Percentiles rank a stretch among this genome's conserved stretches.
These are phyloP conservation scores for Eilema griseolum DNA, from an alignment of 2,888 invertebrate species.

Conservation along the genomic window DNA sequence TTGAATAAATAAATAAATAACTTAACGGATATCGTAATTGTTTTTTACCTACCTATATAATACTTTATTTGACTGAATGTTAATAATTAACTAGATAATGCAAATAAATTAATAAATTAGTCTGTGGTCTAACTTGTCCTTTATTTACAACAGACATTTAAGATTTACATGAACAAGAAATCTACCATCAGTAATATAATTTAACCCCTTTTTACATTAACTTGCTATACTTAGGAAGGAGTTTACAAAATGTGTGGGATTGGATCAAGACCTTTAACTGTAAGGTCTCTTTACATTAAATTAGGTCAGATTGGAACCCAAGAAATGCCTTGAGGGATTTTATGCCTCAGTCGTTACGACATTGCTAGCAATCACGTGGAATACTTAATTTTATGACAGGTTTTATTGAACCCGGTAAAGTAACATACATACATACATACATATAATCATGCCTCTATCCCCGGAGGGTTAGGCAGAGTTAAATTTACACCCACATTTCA, in stretches of 20 bases:
- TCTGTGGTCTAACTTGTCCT: too few species aligned
- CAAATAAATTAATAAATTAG: too few species aligned
- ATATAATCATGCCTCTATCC: too few species aligned
- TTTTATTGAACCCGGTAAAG: background rate
- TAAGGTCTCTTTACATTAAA: slow-evolving; percentile 34
- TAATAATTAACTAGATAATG: too few species aligned
- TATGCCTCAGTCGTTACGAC: slow-evolving; percentile 25
- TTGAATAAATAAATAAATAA: too few species aligned
- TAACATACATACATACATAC: too few species aligned
- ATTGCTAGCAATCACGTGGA: slow-evolving; percentile 19
- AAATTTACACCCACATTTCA: too few species aligned
- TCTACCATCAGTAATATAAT: background rate
- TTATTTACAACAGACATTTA: too few species aligned
- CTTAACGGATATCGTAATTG: too few species aligned
- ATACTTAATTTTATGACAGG: slow-evolving; percentile 10
- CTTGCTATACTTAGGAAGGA: slow-evolving; percentile 23
- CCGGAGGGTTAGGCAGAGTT: too few species aligned
- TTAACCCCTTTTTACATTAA: slow-evolving; percentile 10
- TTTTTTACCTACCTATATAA: too few species aligned
- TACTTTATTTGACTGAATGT: too few species aligned
- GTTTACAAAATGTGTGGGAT: slow-evolving; percentile 29
- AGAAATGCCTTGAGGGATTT: slow-evolving; percentile 33
- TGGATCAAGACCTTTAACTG: slow-evolving; percentile 26
- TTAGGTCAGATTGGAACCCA: slow-evolving; percentile 33
- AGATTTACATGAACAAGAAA: background rate